A percentile compares a stretch with the other conserved stretches of the same genome.
Evolutionary conservation across 2,797 vertebrate genomes (phyloP).

Genomic region (Cirrhinus mrigala): DNA sequence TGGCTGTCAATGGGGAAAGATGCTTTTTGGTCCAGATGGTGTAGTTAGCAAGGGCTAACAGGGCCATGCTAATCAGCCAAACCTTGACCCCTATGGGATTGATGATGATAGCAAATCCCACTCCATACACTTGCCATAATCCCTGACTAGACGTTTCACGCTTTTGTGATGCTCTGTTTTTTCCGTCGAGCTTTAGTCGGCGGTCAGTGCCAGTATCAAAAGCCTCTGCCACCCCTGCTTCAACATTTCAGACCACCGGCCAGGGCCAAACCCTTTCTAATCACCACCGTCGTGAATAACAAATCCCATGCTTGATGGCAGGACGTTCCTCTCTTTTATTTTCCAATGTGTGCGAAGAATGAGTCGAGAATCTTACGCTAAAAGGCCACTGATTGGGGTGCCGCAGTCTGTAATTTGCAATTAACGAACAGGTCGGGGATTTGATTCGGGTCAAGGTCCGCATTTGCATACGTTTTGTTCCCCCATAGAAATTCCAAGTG

Average conservation of each 20-base stretch:
- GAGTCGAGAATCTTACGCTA: constrained; percentile 80
- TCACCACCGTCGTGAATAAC: constrained; percentile 66
- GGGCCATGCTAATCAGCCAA: constrained; percentile 1
- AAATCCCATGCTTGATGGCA: constrained; percentile 71
- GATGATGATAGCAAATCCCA: constrained; percentile 12
- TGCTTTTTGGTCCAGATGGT: constrained; percentile 2
- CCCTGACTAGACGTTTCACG: constrained; percentile 36
- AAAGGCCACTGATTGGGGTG: constrained; percentile 84
- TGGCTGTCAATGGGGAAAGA: neutral
- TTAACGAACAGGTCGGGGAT: constrained; percentile 82
- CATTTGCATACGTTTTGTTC: constrained; percentile 77
- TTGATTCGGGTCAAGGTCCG: constrained; percentile 84
- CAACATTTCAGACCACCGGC: constrained; percentile 52
- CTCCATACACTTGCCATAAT: neutral
- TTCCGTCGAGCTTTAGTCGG: constrained; percentile 58
- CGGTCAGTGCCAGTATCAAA: constrained; percentile 58
- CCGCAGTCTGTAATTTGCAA: constrained; percentile 85
- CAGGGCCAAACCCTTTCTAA: constrained; percentile 60
- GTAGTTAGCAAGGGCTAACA: constrained; percentile 1
- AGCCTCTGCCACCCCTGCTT: constrained; percentile 50
- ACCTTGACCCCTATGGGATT: neutral
- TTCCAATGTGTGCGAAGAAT: constrained; percentile 75
- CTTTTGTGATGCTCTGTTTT: constrained; percentile 67
- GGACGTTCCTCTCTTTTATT: constrained; percentile 74
- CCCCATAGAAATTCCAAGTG: constrained; percentile 70